Base-by-base conservation (phyloP, 2,797 vertebrate species). In the Loris lydekkerianus region DNA sequence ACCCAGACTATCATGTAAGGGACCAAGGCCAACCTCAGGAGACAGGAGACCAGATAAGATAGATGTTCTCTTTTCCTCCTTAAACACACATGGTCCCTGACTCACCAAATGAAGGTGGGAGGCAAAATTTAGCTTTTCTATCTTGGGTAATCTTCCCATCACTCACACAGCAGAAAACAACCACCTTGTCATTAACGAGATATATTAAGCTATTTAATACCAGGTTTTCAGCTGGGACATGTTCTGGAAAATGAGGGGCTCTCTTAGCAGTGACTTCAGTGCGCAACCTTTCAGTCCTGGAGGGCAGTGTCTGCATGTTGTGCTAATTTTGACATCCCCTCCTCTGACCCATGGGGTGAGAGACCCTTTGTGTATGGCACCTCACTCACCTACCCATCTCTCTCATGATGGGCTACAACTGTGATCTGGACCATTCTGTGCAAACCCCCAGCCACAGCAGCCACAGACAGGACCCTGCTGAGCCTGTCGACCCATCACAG, bases 201-300 rank as follows among this genome's bases (percentile, higher is more conserved):
- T 70, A 87, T 91, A 97, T 96, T 78, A 97, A 92, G 96, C 77
- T 70, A 65, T 13, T 34, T 89, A 96, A 96, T 92, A 20, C 40
- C 72, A 90, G 92, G 88, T 89, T 96, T 97, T 96, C 58, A 58
- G 94, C 4, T 75, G 72, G 83, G 63, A 27, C 17, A 27, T 0
- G 61, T 8, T 80, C 91, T 87, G 89, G 34, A 75, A 88, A 95
- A 86, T 46, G 91, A 61, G 91, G 61, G 82, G 83, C 69, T 88
- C 76, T 67, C 80, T 91, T 40, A 70, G 84, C 34, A 84, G 95
- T 72, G 73, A 96, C 87, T 76, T 94, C 65, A 73, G n/a, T 34
- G 34, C 3, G 1, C 76, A 78, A 95, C 73, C 76, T 95, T 60
- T 27, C 21, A 20, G 43, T 93, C 86, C 21, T 43, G 15, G 80